These are phyloP conservation scores for Nephila pilipes DNA, from an alignment of 1,140 invertebrate genomes.

Conservation along the genomic window DNA sequence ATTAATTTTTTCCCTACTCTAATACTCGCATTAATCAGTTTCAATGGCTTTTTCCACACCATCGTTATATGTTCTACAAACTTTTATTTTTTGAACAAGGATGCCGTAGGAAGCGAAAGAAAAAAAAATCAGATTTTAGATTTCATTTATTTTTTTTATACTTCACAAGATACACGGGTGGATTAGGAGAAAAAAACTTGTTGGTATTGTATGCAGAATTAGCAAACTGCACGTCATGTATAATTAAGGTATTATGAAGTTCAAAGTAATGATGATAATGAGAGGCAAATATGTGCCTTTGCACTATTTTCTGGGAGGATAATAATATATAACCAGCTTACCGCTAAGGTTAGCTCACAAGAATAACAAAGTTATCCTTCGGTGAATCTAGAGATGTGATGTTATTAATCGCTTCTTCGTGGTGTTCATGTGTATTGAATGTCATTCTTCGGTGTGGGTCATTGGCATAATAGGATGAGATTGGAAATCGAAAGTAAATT, in stretches of 20 bases:
- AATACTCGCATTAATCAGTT: constrained; percentile 75
- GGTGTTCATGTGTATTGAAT: constrained; percentile 1
- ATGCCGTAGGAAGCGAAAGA: neutral
- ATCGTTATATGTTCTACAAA: constrained; percentile 14
- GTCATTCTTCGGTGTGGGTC: constrained; percentile 40
- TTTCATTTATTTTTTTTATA: neutral
- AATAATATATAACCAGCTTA: constrained; percentile 72
- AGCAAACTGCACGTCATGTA: constrained; percentile 48
- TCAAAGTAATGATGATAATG: constrained; percentile 62
- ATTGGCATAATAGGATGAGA: neutral
- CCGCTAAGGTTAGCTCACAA: constrained; percentile 12
- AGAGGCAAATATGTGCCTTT: constrained; percentile 63
- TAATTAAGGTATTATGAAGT: constrained; percentile 73
- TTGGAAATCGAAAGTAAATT: neutral
- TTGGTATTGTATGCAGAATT: constrained; percentile 54
- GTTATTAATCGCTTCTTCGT: constrained; percentile 43
- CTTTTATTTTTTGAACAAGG: constrained; percentile 13
- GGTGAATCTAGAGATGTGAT: neutral
- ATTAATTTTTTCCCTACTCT: constrained; percentile 75
- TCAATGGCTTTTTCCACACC: constrained; percentile 67
- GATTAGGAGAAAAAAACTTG: constrained; percentile 1
- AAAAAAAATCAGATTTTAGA: constrained; percentile 38
- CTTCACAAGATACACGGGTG: neutral
- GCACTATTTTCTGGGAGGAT: constrained; percentile 53
- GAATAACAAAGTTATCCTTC: constrained; percentile 3